Conservation (phyloP, 2,888 invertebrate genomes). For the Tetramorium bicarinatum region DNA sequence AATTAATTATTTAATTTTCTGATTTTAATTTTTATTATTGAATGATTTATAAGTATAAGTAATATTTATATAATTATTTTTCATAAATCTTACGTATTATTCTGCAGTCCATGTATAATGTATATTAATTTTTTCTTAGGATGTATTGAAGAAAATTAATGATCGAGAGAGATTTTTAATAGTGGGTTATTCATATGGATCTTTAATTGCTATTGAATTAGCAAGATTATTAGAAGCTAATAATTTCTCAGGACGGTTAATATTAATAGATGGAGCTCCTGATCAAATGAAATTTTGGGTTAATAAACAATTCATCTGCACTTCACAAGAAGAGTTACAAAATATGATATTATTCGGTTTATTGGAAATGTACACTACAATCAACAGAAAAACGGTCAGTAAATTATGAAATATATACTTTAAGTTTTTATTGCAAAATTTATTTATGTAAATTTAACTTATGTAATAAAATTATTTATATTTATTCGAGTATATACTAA, state of each 20-base stretch:
- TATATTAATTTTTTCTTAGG: background rate
- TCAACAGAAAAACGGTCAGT: too few species aligned
- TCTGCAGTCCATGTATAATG: background rate
- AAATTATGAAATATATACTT: too few species aligned
- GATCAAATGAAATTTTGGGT: too few species aligned
- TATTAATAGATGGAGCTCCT: too few species aligned
- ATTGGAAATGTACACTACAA: too few species aligned
- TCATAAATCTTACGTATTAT: background rate
- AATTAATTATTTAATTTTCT: background rate
- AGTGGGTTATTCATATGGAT: slow-evolving; percentile 30
- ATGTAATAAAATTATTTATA: too few species aligned
- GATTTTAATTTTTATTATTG: background rate
- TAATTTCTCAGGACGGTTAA: too few species aligned
- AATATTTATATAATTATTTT: background rate
- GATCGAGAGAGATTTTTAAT: background rate
- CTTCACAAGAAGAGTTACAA: too few species aligned
- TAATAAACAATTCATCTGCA: too few species aligned
- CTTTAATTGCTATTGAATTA: slow-evolving; percentile 12
- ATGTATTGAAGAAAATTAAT: background rate
- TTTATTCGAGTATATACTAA: too few species aligned
- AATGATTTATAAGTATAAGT: background rate
- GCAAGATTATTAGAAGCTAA: slow-evolving; percentile 10
- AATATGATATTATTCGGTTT: too few species aligned
- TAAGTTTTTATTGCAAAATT: background rate
- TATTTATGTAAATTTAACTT: background rate